phyloP scores from a whole-genome alignment of 2,113 vertebrate genomes.

The Chrysemys picta region DNA sequence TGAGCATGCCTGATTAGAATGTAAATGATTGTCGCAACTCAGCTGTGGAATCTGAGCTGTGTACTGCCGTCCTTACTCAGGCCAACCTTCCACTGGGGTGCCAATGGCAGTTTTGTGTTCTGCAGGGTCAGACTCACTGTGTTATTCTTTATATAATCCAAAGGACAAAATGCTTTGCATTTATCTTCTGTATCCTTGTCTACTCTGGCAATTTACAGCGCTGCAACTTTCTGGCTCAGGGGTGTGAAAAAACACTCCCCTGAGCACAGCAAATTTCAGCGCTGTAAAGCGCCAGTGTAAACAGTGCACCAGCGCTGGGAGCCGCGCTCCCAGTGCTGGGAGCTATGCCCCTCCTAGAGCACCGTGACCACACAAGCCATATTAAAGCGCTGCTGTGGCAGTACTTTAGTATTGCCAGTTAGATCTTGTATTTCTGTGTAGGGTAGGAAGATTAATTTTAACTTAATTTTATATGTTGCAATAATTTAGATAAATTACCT shows the following conservation, averaged over 20 bases:
- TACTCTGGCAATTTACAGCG: too few relatives aligned
- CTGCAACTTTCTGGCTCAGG: too few relatives aligned
- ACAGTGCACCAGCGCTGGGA: too few relatives aligned
- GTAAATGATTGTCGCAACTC: not conserved
- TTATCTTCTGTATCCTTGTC: not conserved
- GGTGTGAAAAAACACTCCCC: too few relatives aligned
- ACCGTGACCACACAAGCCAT: too few relatives aligned
- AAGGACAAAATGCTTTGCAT: not conserved
- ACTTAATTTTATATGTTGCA: not conserved
- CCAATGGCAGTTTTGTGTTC: not conserved
- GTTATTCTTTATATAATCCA: not conserved
- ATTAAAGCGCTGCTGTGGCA: too few relatives aligned
- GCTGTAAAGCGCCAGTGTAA: too few relatives aligned
- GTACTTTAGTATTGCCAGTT: too few relatives aligned
- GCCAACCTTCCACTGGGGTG: not conserved
- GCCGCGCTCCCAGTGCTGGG: too few relatives aligned
- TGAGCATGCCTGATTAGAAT: not conserved
- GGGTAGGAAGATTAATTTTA: not conserved
- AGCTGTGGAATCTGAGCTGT: not conserved
- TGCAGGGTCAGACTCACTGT: not conserved
- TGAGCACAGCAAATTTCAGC: too few relatives aligned
- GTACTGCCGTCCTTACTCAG: not conserved
- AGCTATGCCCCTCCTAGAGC: too few relatives aligned
- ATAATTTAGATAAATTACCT: not conserved
- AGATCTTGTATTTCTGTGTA: not conserved